A percentile compares a stretch with the other conserved stretches of the same genome.
Conservation (phyloP, 2,113 vertebrate genomes). For the Cinclus cinclus region DNA sequence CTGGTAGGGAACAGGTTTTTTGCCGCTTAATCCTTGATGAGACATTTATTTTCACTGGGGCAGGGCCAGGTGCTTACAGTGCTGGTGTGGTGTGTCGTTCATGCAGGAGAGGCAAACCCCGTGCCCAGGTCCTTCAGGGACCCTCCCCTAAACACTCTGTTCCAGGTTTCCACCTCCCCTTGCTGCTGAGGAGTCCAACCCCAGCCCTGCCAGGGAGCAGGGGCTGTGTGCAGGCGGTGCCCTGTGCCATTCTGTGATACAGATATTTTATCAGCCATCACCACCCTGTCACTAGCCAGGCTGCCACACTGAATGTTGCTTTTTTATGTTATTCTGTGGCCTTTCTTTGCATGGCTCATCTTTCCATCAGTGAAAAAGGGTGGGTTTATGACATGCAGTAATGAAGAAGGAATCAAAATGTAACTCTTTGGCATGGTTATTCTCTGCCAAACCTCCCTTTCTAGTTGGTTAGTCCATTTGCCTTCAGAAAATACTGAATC, state of each 20-base stretch:
- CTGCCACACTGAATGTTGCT: neutral
- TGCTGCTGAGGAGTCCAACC: neutral
- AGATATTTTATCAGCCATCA: neutral
- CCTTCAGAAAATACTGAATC: neutral
- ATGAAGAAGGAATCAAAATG: neutral
- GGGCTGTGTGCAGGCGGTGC: neutral
- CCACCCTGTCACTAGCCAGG: rapidly evolving
- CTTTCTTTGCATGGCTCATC: neutral
- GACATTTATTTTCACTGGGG: neutral
- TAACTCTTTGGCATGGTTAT: neutral
- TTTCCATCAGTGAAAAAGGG: neutral
- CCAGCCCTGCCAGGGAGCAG: neutral
- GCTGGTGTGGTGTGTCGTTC: rapidly evolving
- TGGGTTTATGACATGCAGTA: neutral
- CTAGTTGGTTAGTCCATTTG: neutral
- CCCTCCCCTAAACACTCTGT: neutral
- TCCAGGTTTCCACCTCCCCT: neutral
- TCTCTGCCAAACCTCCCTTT: neutral
- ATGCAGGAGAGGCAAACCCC: neutral
- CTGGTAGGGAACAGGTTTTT: neutral
- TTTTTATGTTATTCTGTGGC: neutral
- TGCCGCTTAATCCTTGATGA: neutral
- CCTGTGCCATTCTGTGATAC: neutral
- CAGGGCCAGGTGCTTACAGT: neutral
- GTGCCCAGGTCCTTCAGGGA: neutral